Conservation (phyloP, 2,888 invertebrate genomes). For the Caenorhabditis macrosperma region DNA sequence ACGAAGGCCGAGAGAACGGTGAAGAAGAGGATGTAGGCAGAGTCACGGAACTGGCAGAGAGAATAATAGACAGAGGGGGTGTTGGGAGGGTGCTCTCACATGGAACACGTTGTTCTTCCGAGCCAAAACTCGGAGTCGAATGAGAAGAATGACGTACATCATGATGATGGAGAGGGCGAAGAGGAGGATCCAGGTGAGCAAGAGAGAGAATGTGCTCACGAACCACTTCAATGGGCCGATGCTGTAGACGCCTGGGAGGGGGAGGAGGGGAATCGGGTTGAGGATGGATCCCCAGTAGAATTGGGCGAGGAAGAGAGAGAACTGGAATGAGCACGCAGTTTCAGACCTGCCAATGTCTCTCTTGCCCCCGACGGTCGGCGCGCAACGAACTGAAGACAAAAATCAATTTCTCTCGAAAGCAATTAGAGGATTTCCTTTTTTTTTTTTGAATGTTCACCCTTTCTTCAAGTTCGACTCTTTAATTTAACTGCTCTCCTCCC, state of each 20-base stretch:
- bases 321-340: constrained; percentile 1
- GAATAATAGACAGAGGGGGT: neutral
- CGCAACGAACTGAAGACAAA: too few relatives aligned
- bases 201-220: neutral
- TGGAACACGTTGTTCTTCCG: neutral
- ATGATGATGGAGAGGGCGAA: neutral
- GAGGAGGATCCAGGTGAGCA: neutral
- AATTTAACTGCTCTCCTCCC: too few relatives aligned
- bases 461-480: neutral
- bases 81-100: neutral
- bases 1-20: neutral
- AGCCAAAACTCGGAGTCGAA: neutral
- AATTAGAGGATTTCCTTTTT: too few relatives aligned
- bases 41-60: neutral
- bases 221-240: neutral
- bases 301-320: constrained; percentile 26
- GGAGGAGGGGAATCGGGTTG: constrained; percentile 18
- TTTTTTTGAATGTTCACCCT: too few relatives aligned
- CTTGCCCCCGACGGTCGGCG: too few relatives aligned
- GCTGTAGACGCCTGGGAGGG: constrained; percentile 29
- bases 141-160: constrained; percentile 1
- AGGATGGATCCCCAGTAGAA: constrained; percentile 24
- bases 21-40: neutral
- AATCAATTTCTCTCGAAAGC: too few relatives aligned
- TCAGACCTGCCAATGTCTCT: neutral